phyloP scores from a whole-genome alignment of 1,140 invertebrate genomes.

The Orchesella cincta region DNA sequence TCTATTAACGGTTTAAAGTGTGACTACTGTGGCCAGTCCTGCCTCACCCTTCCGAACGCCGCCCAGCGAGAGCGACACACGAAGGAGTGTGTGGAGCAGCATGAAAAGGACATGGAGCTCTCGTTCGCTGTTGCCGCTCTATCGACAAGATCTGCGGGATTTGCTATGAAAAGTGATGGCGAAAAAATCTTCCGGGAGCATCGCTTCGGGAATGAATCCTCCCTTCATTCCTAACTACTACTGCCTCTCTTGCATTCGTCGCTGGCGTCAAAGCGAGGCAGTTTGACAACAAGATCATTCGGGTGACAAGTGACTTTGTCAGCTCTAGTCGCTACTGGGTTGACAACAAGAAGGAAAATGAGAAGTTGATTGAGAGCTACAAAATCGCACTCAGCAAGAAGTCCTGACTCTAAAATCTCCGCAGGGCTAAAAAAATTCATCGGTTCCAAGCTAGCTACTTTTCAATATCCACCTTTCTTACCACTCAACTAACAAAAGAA shows the following conservation, averaged over 20 bases:
- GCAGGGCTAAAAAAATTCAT: too few relatives aligned
- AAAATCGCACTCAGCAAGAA: constrained; percentile 74
- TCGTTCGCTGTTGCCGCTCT: constrained; percentile 82
- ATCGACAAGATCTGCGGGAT: constrained; percentile 83
- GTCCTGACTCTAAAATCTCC: constrained; percentile 87
- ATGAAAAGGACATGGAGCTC: constrained; percentile 82
- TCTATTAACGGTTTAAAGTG: constrained; percentile 76
- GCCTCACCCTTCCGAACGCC: constrained; percentile 74
- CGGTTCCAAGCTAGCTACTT: too few relatives aligned
- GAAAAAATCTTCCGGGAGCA: constrained; percentile 69
- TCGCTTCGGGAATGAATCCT: constrained; percentile 86
- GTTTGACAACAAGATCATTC: constrained; percentile 81
- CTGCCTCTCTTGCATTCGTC: constrained; percentile 83
- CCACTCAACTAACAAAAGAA: too few relatives aligned
- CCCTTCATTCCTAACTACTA: constrained; percentile 86
- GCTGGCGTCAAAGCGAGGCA: constrained; percentile 82
- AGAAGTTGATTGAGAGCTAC: constrained; percentile 78
- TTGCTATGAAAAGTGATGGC: constrained; percentile 71
- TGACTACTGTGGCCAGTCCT: constrained; percentile 73
- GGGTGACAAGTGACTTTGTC: constrained; percentile 82
- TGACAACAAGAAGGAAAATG: constrained; percentile 81
- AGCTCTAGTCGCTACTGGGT: constrained; percentile 86
- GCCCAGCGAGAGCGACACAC: constrained; percentile 71
- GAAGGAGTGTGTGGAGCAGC: constrained; percentile 75
- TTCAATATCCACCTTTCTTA: too few relatives aligned